Evolutionary conservation across 2,888 invertebrate species (phyloP).

Genomic region (Agriopis aurantiaria): DNA sequence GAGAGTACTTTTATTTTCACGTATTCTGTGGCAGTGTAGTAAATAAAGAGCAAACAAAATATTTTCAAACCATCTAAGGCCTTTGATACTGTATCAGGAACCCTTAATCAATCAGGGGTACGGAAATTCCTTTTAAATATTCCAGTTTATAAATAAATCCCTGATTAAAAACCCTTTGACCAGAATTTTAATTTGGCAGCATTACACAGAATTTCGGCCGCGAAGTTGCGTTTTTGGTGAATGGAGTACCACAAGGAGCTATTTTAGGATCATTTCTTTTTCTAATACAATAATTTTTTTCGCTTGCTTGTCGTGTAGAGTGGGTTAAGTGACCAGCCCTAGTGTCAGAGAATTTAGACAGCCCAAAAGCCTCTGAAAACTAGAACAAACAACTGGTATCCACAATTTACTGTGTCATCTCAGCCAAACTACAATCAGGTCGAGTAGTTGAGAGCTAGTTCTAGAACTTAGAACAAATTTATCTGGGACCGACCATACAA

Average conservation of each 20-base stretch:
- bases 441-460: no score
- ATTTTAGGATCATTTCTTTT: conserved; percentile 1
- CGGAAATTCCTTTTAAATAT: conserved; percentile 22
- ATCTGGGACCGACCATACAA: no score
- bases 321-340: no score
- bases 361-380: no score
- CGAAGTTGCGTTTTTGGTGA: neutral
- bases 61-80: conserved; percentile 10
- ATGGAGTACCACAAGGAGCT: conserved; percentile 10
- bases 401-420: no score
- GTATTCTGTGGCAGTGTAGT: no score
- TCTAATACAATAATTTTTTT: neutral
- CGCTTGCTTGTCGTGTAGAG: neutral
- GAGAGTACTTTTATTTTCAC: no score
- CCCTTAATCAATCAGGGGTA: conserved; percentile 17
- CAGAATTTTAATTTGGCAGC: conserved; percentile 21
- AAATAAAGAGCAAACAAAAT: neutral
- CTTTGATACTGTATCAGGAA: conserved; percentile 18
- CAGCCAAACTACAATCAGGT: no score
- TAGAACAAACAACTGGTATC: no score
- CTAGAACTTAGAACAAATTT: no score
- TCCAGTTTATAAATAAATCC: conserved; percentile 17
- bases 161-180: conserved; percentile 15
- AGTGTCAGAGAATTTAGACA: neutral
- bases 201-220: conserved; percentile 10